Percentiles rank a stretch among this genome's conserved stretches.
Conservation (phyloP, 2,888 invertebrate species). For the Odontothrips loti region DNA sequence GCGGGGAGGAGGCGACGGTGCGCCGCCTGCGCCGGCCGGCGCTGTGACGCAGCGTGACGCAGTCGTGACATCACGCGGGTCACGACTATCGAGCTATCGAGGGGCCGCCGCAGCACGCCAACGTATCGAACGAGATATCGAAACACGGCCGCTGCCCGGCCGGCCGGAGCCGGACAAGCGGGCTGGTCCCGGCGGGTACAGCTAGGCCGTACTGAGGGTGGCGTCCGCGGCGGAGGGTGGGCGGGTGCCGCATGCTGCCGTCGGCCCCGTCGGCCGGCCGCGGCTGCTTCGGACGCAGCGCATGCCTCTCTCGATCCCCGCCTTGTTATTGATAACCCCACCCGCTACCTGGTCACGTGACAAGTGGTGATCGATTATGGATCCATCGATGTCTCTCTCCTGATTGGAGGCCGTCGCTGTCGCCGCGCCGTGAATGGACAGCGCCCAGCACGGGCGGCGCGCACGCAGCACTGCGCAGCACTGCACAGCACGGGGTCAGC, state of each 20-base stretch:
- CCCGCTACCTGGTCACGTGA: not conserved
- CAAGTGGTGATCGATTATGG: not conserved
- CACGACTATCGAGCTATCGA: not conserved
- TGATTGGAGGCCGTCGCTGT: not conserved
- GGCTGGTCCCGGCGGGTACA: not conserved
- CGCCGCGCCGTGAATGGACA: not conserved
- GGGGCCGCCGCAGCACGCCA: not conserved
- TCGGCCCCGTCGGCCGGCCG: not conserved
- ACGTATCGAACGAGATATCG: conserved; percentile 11
- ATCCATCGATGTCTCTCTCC: not conserved
- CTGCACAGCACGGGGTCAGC: no score
- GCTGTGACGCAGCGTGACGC: not conserved
- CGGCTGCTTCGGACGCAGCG: not conserved
- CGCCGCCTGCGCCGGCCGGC: not conserved
- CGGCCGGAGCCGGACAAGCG: not conserved
- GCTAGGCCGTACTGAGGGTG: not conserved
- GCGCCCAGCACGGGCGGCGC: not conserved
- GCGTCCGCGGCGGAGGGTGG: no score
- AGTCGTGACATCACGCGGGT: no score
- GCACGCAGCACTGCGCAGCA: no score
- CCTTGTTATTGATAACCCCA: not conserved
- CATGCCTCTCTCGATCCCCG: not conserved
- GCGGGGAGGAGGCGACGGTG: no score
- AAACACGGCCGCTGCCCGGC: not conserved
- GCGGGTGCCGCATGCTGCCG: no score